phyloP scores from a whole-genome alignment of 2,888 invertebrate species.

The Busseola fusca region DNA sequence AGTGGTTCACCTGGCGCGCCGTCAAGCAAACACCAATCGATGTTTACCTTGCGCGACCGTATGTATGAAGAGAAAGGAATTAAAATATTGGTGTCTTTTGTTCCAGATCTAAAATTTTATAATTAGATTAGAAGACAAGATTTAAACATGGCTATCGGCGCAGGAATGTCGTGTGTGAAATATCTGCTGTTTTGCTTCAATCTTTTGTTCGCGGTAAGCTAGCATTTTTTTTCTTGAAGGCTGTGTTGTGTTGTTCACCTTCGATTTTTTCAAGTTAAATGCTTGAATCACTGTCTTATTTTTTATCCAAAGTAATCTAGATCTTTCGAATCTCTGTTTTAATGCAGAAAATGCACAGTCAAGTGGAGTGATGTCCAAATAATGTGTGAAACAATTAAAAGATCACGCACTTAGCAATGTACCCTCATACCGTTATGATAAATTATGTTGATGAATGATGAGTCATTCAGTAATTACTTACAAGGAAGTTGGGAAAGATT shows the following conservation, averaged over 20 bases:
- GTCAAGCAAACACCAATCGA: slow-evolving; percentile 73
- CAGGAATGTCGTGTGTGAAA: slow-evolving; percentile 96
- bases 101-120: slow-evolving; percentile 76
- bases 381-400: slow-evolving; percentile 22
- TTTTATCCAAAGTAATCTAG: neutral
- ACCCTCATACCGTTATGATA: slow-evolving; percentile 15
- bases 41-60: slow-evolving; percentile 69
- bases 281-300: neutral
- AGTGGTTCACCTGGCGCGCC: slow-evolving; percentile 45
- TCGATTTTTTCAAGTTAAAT: slow-evolving; percentile 38
- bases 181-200: slow-evolving; percentile 96
- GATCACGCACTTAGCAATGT: slow-evolving; percentile 1
- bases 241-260: slow-evolving; percentile 49
- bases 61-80: slow-evolving; percentile 62
- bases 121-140: slow-evolving; percentile 72
- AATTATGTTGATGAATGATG: slow-evolving; percentile 16
- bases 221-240: slow-evolving; percentile 75
- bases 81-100: slow-evolving; percentile 73
- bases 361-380: neutral
- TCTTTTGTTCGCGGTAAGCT: slow-evolving; percentile 94
- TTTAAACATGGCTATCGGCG: slow-evolving; percentile 91
- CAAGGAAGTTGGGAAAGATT: slow-evolving; percentile 30
- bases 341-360: no score
- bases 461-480: slow-evolving; percentile 35
- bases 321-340: neutral